phyloP scores from a whole-genome alignment of 2,888 invertebrate species.

The Archaeoteleia sp. region DNA sequence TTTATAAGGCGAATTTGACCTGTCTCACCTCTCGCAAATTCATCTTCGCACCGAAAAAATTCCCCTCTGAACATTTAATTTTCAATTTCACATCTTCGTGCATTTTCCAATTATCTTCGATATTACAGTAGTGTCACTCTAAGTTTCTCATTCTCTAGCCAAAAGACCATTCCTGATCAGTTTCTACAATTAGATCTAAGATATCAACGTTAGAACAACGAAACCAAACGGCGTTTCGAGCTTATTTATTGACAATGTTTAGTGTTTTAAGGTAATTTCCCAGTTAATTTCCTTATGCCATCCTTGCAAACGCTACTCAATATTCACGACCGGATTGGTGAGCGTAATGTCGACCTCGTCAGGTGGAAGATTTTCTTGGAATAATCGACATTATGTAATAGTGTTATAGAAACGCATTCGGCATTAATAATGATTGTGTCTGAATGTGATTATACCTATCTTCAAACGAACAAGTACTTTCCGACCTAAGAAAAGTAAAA shows the following conservation, averaged over 20 bases:
- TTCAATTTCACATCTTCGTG: not conserved
- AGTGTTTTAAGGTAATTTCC: too few relatives aligned
- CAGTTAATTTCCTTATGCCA: constrained; percentile 63
- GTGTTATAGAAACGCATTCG: constrained; percentile 58
- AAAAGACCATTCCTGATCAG: too few relatives aligned
- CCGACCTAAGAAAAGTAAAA: constrained; percentile 42
- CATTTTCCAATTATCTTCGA: not conserved
- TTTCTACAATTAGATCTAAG: too few relatives aligned
- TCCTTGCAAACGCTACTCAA: constrained; percentile 61
- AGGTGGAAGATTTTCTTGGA: constrained; percentile 65
- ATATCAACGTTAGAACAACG: too few relatives aligned
- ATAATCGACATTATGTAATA: constrained; percentile 67
- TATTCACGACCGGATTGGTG: constrained; percentile 61
- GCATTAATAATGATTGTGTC: constrained; percentile 51
- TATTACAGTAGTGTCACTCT: too few relatives aligned
- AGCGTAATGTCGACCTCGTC: constrained; percentile 52
- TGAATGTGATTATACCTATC: constrained; percentile 41
- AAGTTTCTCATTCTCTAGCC: too few relatives aligned
- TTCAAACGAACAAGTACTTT: constrained; percentile 37
- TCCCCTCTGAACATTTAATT: constrained; percentile 5
- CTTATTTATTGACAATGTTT: too few relatives aligned
- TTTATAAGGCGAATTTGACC: constrained; percentile 43
- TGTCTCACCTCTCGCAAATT: constrained; percentile 55
- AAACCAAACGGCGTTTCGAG: too few relatives aligned
- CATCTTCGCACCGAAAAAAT: constrained; percentile 17